phyloP scores from a whole-genome alignment of 2,888 invertebrate genomes.

The Rhodophaea formosa region DNA sequence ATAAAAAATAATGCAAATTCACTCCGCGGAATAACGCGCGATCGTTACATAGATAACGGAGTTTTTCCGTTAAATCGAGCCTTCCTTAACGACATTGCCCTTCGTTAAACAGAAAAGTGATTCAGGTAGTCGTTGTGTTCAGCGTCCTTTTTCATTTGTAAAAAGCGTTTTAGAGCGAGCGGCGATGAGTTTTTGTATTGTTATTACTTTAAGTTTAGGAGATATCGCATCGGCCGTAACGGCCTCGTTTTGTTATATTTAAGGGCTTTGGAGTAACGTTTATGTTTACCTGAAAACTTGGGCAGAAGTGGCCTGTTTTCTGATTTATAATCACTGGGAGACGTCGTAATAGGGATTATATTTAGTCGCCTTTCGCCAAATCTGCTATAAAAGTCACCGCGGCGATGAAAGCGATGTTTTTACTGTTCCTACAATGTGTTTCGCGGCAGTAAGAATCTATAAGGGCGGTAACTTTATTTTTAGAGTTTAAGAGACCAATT shows the following conservation, averaged over 20 bases:
- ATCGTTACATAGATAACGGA: slow-evolving; percentile 72
- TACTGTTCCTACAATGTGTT: slow-evolving; percentile 1
- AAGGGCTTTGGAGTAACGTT: slow-evolving; percentile 17
- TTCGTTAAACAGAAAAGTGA: slow-evolving; percentile 65
- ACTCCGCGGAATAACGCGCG: slow-evolving; percentile 62
- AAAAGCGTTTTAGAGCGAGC: slow-evolving; percentile 50
- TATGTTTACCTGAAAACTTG: slow-evolving; percentile 18
- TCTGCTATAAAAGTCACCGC: slow-evolving; percentile 7
- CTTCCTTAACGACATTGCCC: slow-evolving; percentile 63
- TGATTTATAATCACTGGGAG: slow-evolving; percentile 15
- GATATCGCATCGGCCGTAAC: slow-evolving; percentile 34
- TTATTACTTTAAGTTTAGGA: slow-evolving; percentile 46
- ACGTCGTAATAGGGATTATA: slow-evolving; percentile 9
- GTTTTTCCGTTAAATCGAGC: slow-evolving; percentile 72
- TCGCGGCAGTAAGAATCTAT: neutral
- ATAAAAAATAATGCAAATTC: slow-evolving; percentile 77
- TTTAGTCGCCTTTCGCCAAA: neutral
- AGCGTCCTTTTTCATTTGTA: slow-evolving; percentile 70
- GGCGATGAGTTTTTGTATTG: slow-evolving; percentile 53
- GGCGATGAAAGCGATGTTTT: neutral
- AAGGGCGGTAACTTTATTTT: too few relatives aligned
- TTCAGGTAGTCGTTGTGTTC: slow-evolving; percentile 70
- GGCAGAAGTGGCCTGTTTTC: slow-evolving; percentile 7
- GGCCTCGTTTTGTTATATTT: slow-evolving; percentile 29
- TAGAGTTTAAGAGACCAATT: too few relatives aligned